Conservation (phyloP, 2,797 vertebrate species). For the Leptodactylus fallax region DNA sequence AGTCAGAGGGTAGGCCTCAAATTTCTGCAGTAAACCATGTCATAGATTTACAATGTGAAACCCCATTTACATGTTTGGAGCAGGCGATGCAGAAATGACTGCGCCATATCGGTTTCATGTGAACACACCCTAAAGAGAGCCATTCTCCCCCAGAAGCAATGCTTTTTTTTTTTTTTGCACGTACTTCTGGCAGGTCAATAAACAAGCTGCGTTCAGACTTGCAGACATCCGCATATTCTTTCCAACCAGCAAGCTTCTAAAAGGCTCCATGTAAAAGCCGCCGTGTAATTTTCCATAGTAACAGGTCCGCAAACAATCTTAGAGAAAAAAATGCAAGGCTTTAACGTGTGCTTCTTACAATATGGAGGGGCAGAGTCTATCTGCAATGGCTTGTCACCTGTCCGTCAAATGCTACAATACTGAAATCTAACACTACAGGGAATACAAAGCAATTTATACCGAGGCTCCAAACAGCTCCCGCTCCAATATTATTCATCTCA, state of each 20-base stretch:
- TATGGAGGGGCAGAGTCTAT: not conserved
- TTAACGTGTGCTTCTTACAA: not conserved
- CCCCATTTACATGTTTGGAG: too few species aligned
- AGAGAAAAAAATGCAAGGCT: not conserved
- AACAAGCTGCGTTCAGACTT: not conserved
- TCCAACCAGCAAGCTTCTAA: not conserved
- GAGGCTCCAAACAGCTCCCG: not conserved
- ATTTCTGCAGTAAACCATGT: too few species aligned
- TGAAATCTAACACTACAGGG: not conserved
- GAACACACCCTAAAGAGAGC: not conserved
- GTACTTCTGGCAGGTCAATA: too few species aligned
- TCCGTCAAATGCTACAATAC: not conserved
- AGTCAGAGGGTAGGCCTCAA: too few species aligned
- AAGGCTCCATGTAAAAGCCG: not conserved
- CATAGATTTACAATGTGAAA: too few species aligned
- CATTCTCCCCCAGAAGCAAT: too few species aligned
- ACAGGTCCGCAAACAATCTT: not conserved
- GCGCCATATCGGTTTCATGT: not conserved
- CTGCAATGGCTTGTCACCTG: not conserved
- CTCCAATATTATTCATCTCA: not conserved
- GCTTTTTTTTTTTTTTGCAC: too few species aligned
- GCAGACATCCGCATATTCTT: not conserved
- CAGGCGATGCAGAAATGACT: too few species aligned
- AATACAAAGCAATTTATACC: not conserved
- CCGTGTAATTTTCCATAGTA: not conserved